Conservation (phyloP, 2,113 vertebrate genomes). For the Gorsachius goisagi region DNA sequence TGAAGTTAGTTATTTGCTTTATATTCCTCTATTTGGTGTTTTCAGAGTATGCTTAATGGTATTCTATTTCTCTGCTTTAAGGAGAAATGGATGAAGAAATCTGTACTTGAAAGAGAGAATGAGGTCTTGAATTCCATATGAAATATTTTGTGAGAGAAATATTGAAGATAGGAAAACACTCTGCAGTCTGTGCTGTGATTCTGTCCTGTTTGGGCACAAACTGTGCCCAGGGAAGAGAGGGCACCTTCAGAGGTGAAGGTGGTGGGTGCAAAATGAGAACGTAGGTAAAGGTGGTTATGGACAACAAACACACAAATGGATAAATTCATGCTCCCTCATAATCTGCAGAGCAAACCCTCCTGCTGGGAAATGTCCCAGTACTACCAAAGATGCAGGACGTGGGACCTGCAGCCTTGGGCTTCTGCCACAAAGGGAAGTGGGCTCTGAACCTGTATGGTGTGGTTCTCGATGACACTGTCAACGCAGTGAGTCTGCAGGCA, state of each 20-base stretch:
- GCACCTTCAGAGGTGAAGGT: neutral
- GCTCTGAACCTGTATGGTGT: neutral
- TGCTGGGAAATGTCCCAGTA: neutral
- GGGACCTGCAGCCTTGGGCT: neutral
- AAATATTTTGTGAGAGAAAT: neutral
- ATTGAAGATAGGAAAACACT: neutral
- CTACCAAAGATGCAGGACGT: neutral
- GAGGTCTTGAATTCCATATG: neutral
- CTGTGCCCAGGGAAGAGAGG: neutral
- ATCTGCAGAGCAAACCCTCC: neutral
- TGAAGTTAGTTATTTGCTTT: neutral
- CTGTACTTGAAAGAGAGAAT: neutral
- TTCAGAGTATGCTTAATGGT: neutral
- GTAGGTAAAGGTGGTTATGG: neutral
- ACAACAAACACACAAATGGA: neutral
- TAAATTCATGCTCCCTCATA: neutral
- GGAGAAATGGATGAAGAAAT: neutral
- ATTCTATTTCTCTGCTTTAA: neutral
- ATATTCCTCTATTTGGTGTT: neutral
- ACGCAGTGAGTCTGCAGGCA: neutral
- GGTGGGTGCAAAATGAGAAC: neutral
- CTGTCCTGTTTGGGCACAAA: neutral
- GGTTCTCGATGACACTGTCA: neutral
- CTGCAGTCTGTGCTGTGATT: neutral
- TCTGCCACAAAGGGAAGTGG: neutral